A percentile compares a stretch with the other conserved stretches of the same genome.
Conservation (phyloP, 2,797 vertebrate genomes). For the Arrhamphus sclerolepis region DNA sequence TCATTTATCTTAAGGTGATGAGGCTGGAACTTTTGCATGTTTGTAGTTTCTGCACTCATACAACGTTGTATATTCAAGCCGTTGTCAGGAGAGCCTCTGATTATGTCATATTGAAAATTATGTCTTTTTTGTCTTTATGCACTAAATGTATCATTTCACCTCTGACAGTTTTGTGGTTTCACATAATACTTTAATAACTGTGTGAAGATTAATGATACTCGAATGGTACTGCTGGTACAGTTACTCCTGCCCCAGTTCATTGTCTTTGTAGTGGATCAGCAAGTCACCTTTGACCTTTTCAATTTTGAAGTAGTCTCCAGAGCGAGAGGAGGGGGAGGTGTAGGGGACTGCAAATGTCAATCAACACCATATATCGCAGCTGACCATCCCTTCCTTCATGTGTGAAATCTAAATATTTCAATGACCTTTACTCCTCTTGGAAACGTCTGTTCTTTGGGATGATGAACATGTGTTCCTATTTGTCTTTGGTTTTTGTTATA, state of each 20-base stretch:
- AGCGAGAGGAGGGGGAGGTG: slow-evolving; percentile 11
- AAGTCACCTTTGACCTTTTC: slow-evolving; percentile 68
- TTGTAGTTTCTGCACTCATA: no score
- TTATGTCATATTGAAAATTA: not conserved
- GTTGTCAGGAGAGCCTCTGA: not conserved
- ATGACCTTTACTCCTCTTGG: slow-evolving; percentile 39
- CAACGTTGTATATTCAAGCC: no score
- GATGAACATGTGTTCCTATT: slow-evolving; percentile 30
- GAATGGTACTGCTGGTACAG: slow-evolving; percentile 24
- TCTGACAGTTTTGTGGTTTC: not conserved
- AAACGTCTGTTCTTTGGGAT: slow-evolving; percentile 25
- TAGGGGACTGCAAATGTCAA: slow-evolving; percentile 43
- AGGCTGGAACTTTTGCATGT: no score
- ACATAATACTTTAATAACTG: not conserved
- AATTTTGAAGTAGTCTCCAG: slow-evolving; percentile 63
- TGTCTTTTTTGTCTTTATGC: not conserved
- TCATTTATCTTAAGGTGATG: no score
- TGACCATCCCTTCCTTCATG: slow-evolving; percentile 46
- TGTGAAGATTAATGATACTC: slow-evolving; percentile 16
- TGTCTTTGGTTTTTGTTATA: not conserved
- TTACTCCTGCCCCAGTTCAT: slow-evolving; percentile 44
- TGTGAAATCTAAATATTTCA: slow-evolving; percentile 67
- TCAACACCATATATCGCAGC: slow-evolving; percentile 60
- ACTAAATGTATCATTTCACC: slow-evolving; percentile 17
- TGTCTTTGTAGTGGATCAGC: slow-evolving; percentile 32